Evolutionary conservation across 2,888 invertebrate genomes (phyloP), one percentile per base, ranked within the genome.

Genomic region (Pachydiplax longipennis): DNA sequence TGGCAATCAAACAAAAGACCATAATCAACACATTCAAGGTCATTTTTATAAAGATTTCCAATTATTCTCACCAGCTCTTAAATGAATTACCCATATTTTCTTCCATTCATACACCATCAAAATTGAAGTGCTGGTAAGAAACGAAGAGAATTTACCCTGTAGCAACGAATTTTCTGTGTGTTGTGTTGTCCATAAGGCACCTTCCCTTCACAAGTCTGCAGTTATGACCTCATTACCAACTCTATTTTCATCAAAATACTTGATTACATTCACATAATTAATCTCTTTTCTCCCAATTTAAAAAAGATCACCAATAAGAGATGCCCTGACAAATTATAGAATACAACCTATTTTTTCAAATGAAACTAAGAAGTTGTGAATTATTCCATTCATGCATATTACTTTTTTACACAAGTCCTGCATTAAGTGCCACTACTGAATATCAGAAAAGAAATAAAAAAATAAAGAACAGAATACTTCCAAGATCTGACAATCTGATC

Each of bases 131-230:
- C 61, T 61, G 22, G 58, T 87, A 65, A 25, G 87, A 35, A 87
- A 61, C n/a, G 37, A 87, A 35, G 87, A 87, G 61, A 87, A 58
- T 37, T 87, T 87, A 87, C 87, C 87, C 87, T 87, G 87, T 87
- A 87, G 87, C 87, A 87, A 65, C 58, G 37, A 65, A 87, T 61
- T 87, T 87, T 61, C 87, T 87, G 61, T 65, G 87, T 87, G 58
- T 58, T 87, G 61, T 61, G 61, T 87, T 87, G 87, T 87, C 87
- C 87, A 87, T 87, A 87, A 87, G 87, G 87, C 87, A 87, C 87
- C 87, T 87, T 87, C 87, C 83, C 87, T 61, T 87, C 61, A 73
- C 73, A 73, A 31, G 12, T 73, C 31, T 31, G 25, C 73, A 73
- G 73, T 73, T 73, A 73, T 73, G 73, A 73, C 15, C 73, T 73